phyloP scores from a whole-genome alignment of 2,113 vertebrate genomes.

The Trinectes maculatus region DNA sequence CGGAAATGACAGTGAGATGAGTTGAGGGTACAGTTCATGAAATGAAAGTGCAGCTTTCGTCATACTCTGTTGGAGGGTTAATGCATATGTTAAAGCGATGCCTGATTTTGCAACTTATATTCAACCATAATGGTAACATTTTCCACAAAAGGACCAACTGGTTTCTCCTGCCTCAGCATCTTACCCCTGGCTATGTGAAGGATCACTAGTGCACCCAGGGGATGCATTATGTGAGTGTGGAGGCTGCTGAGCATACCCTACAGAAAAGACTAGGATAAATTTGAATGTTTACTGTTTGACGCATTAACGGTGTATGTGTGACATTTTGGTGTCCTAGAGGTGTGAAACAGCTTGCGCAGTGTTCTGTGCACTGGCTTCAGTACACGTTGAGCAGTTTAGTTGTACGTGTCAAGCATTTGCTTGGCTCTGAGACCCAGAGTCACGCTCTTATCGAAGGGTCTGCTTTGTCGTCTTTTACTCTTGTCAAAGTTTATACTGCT shows the following conservation, averaged over 20 bases:
- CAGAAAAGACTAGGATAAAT: slow-evolving; percentile 28
- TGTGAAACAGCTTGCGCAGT: slow-evolving; percentile 26
- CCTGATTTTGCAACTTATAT: slow-evolving; percentile 36
- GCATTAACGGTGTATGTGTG: slow-evolving; percentile 15
- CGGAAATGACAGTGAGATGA: slow-evolving; percentile 41
- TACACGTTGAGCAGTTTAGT: slow-evolving; percentile 14
- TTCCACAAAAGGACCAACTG: slow-evolving; percentile 1
- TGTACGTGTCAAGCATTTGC: slow-evolving; percentile 22
- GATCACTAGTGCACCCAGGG: slow-evolving; percentile 34
- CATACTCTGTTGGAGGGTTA: slow-evolving; percentile 39
- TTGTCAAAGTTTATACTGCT: slow-evolving; percentile 36
- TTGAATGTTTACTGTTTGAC: slow-evolving; percentile 33
- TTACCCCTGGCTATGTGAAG: slow-evolving; percentile 20
- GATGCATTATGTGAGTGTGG: slow-evolving; percentile 27
- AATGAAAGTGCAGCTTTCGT: slow-evolving; percentile 25
- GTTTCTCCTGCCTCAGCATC: neutral
- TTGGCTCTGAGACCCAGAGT: slow-evolving; percentile 28
- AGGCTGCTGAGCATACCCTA: slow-evolving; percentile 29
- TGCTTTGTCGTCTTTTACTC: slow-evolving; percentile 15
- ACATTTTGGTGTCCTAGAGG: slow-evolving; percentile 37
- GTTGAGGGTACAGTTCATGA: slow-evolving; percentile 42
- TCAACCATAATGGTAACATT: slow-evolving; percentile 26
- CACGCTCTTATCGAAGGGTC: slow-evolving; percentile 9
- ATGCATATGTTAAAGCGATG: slow-evolving; percentile 42
- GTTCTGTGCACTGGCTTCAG: slow-evolving; percentile 19